phyloP scores from a whole-genome alignment of 2,797 vertebrate genomes.

The Myotis pilosus region DNA sequence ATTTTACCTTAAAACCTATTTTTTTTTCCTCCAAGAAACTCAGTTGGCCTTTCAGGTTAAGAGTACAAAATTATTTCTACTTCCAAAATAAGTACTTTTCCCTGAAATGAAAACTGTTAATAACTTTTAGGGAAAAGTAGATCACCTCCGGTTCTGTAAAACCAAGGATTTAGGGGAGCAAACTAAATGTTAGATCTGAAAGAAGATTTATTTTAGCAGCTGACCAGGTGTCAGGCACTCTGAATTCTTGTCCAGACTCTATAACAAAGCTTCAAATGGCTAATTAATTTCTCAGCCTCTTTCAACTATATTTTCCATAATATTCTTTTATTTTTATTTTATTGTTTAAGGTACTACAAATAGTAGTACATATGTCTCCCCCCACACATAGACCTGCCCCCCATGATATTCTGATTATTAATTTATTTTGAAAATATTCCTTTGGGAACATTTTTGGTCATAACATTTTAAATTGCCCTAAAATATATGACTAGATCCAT shows the following conservation, averaged over 20 bases:
- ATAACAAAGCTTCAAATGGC: background rate
- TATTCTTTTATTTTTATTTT: background rate
- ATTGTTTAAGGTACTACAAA: too few relatives aligned
- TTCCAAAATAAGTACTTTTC: background rate
- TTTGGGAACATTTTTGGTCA: background rate
- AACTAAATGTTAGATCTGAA: too few relatives aligned
- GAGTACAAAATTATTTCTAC: background rate
- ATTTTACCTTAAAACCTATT: constrained; percentile 29
- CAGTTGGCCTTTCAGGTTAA: constrained; percentile 25
- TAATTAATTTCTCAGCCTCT: background rate
- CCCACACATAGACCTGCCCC: too few relatives aligned
- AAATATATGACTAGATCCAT: background rate
- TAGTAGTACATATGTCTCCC: too few relatives aligned
- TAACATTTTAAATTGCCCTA: background rate
- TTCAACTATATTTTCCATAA: background rate
- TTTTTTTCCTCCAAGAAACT: constrained; percentile 11
- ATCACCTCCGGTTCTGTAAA: background rate
- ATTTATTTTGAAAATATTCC: constrained; percentile 13
- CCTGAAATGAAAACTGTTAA: constrained; percentile 5
- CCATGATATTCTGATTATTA: background rate
- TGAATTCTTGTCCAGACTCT: background rate
- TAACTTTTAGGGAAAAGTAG: background rate
- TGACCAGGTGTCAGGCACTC: background rate
- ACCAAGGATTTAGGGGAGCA: background rate
- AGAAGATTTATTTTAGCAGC: background rate